These are phyloP conservation scores for Varecia variegata DNA, from an alignment of 2,797 vertebrate genomes.

Conservation along the genomic window DNA sequence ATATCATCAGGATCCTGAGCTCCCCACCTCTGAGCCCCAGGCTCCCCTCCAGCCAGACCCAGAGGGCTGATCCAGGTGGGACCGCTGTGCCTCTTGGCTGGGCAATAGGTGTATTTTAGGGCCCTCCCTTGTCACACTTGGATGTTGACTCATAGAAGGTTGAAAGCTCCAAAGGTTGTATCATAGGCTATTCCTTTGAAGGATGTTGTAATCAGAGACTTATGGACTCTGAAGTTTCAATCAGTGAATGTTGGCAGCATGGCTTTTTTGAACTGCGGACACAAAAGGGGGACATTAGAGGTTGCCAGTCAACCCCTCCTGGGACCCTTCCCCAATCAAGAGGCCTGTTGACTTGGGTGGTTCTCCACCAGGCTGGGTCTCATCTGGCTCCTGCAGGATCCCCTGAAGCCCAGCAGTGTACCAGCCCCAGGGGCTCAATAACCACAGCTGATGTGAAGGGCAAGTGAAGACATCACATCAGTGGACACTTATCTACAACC, in stretches of 20 bases:
- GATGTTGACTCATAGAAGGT: background rate
- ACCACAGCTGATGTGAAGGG: background rate
- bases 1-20: background rate
- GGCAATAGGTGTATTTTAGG: background rate
- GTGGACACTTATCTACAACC: background rate
- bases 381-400: background rate
- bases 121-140: background rate
- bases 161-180: background rate
- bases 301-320: background rate
- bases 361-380: background rate
- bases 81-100: background rate
- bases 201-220: background rate
- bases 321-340: background rate
- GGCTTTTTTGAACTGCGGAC: background rate
- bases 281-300: background rate
- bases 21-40: background rate
- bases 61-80: background rate
- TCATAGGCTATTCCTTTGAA: background rate
- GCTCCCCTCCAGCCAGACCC: background rate
- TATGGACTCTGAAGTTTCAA: background rate
- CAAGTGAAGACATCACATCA: background rate
- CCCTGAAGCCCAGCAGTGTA: background rate
- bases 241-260: background rate
- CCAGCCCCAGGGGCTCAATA: background rate
- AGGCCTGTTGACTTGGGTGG: background rate